Evolutionary conservation across 2,113 vertebrate genomes (phyloP).

Genomic region (Jacana jacana): DNA sequence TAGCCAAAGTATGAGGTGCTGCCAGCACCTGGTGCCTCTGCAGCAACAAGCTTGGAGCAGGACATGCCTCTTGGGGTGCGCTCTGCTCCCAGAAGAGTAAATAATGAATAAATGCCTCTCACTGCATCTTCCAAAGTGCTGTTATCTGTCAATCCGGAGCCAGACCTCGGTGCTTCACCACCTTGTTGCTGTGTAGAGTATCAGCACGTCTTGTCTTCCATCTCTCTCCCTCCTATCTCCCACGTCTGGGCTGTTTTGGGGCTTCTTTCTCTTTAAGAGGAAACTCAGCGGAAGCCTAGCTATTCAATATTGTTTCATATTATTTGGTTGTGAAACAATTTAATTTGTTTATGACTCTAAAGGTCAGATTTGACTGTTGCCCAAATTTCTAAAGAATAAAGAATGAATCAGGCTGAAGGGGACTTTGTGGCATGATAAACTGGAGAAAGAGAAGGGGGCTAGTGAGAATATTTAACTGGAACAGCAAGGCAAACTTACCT

Average conservation of each 20-base stretch:
- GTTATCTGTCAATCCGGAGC: background rate
- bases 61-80: background rate
- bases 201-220: background rate
- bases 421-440: constrained; percentile 2
- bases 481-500: constrained; percentile 61
- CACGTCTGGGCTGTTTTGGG: background rate
- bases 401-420: constrained; percentile 29
- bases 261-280: constrained; percentile 59
- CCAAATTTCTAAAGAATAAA: constrained; percentile 54
- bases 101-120: background rate
- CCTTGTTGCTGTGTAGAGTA: fast-evolving
- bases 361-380: constrained; percentile 52
- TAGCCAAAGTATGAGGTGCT: background rate
- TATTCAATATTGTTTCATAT: constrained; percentile 55
- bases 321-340: constrained; percentile 53
- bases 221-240: background rate
- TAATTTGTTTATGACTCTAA: constrained; percentile 60
- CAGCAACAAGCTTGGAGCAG: background rate
- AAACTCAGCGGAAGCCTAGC: background rate
- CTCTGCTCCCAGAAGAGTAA: constrained; percentile 26
- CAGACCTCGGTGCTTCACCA: background rate
- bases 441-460: constrained; percentile 3
- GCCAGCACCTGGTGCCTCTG: background rate
- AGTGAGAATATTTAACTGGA: constrained; percentile 55
- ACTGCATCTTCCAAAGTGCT: background rate